phyloP scores from a whole-genome alignment of 2,113 vertebrate genomes.

The Physeter macrocephalus region DNA sequence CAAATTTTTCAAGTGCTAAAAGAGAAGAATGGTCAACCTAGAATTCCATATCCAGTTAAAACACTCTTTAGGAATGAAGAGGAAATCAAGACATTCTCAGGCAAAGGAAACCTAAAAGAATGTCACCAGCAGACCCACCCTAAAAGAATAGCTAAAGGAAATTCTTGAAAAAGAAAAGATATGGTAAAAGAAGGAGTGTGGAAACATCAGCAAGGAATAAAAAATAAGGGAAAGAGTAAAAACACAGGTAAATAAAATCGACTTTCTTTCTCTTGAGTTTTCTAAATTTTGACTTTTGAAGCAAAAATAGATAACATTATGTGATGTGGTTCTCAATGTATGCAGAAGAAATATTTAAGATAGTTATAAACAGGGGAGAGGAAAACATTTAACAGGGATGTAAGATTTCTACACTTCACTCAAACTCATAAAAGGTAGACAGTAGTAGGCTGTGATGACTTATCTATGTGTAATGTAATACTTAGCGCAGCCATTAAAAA shows the following conservation, averaged over 20 bases:
- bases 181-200: neutral
- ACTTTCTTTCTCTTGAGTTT: neutral
- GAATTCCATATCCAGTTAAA: neutral
- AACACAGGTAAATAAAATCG: neutral
- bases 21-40: neutral
- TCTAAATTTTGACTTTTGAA: neutral
- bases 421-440: neutral
- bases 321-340: neutral
- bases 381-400: neutral
- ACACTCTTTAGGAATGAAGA: neutral
- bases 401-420: neutral
- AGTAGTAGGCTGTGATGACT: neutral
- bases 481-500: neutral
- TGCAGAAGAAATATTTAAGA: neutral
- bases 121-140: neutral
- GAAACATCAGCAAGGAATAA: neutral
- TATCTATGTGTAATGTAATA: neutral
- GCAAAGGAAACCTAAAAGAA: slow-evolving; percentile 3
- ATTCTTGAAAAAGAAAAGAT: neutral
- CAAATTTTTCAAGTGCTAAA: neutral
- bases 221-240: neutral
- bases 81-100: neutral
- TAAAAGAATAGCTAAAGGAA: neutral
- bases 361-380: neutral
- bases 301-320: neutral